Percentiles rank a stretch among this genome's conserved stretches.
Evolutionary conservation across 2,888 invertebrate species (phyloP).

Genomic region (Caenorhabditis virilis): DNA sequence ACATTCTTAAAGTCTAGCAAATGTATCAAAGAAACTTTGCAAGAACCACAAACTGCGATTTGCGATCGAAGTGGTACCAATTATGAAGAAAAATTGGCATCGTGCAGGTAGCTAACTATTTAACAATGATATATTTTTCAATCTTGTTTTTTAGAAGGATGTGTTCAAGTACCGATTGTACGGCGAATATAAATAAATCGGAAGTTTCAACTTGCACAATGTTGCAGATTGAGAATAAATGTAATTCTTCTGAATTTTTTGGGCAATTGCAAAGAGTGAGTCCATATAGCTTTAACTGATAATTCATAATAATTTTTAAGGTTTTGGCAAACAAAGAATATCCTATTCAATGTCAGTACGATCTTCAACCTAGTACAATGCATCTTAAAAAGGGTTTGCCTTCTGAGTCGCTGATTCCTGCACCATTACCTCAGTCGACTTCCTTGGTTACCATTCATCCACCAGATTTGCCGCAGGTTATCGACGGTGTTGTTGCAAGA

Average conservation of each 20-base stretch:
- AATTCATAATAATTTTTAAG: conserved; percentile 9
- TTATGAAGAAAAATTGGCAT: conserved; percentile 29
- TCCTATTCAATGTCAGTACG: conserved; percentile 49
- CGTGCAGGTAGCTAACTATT: conserved; percentile 34
- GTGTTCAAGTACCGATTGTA: conserved; percentile 27
- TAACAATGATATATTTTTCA: not conserved
- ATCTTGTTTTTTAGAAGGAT: conserved; percentile 20
- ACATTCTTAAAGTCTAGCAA: conserved; percentile 29
- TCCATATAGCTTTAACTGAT: not conserved
- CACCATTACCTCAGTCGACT: conserved; percentile 11
- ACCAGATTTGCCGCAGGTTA: conserved; percentile 9
- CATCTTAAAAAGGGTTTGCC: conserved; percentile 25
- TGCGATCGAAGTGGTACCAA: conserved; percentile 25
- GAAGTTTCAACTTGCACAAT: conserved; percentile 42
- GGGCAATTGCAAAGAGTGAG: conserved; percentile 49
- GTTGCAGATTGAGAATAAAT: conserved; percentile 37
- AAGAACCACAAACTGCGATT: conserved; percentile 14
- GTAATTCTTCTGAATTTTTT: conserved; percentile 49
- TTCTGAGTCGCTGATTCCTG: conserved; percentile 7
- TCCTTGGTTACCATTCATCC: conserved; percentile 26
- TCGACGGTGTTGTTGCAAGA: conserved; percentile 24
- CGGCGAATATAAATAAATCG: conserved; percentile 30
- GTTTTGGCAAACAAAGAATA: conserved; percentile 47
- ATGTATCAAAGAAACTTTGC: conserved; percentile 36
- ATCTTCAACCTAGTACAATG: conserved; percentile 17